Conservation (phyloP, 2,888 invertebrate species). For the Formica aserva region DNA sequence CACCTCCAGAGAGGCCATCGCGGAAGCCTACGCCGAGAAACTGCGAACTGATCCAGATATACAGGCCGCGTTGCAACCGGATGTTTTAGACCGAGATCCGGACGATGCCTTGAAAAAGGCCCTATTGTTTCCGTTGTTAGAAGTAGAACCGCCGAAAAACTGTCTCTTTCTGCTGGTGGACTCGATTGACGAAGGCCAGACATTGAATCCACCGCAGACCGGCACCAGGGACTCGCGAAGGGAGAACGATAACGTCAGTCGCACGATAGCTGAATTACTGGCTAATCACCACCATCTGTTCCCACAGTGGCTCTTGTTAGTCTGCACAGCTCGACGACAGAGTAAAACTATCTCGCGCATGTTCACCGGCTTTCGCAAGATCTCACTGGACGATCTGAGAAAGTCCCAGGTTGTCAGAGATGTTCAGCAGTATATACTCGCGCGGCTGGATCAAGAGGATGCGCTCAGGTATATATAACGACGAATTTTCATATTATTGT, state of each 20-base stretch:
- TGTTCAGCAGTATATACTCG: slow-evolving; percentile 97
- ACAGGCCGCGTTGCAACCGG: slow-evolving; percentile 92
- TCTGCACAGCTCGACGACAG: slow-evolving; percentile 95
- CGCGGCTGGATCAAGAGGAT: slow-evolving; percentile 95
- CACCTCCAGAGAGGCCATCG: slow-evolving; percentile 89
- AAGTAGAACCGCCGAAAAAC: slow-evolving; percentile 95
- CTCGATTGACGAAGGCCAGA: slow-evolving; percentile 94
- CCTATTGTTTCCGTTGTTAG: slow-evolving; percentile 93
- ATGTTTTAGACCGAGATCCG: slow-evolving; percentile 94
- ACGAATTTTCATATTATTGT: background rate
- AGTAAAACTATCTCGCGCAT: slow-evolving; percentile 92
- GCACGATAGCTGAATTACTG: slow-evolving; percentile 93
- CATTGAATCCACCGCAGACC: slow-evolving; percentile 78
- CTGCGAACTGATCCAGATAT: slow-evolving; percentile 93
- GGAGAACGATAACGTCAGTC: slow-evolving; percentile 85
- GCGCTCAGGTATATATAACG: slow-evolving; percentile 87
- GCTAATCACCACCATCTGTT: slow-evolving; percentile 96
- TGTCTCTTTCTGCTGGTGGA: slow-evolving; percentile 95
- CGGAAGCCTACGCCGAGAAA: slow-evolving; percentile 93
- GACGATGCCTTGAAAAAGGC: slow-evolving; percentile 97
- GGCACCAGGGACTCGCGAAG: slow-evolving; percentile 86
- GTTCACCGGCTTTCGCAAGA: slow-evolving; percentile 96
- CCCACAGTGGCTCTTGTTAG: slow-evolving; percentile 96
- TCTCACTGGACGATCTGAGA: slow-evolving; percentile 95
- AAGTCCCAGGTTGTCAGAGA: slow-evolving; percentile 96